These are phyloP conservation scores for Babyrousa celebensis DNA, from an alignment of 2,797 vertebrate species.

Conservation along the genomic window DNA sequence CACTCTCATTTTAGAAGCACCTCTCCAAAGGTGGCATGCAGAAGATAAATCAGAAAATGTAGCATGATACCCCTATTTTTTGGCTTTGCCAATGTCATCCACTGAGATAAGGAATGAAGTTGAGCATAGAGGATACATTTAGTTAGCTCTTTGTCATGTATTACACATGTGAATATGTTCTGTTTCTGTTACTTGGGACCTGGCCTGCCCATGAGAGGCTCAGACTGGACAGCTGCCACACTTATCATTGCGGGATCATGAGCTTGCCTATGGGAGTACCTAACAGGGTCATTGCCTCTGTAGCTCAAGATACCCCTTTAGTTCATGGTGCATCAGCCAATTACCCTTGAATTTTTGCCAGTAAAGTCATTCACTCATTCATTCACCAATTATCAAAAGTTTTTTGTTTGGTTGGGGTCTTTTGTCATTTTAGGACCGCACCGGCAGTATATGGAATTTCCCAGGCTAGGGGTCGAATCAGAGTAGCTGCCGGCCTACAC, in stretches of 20 bases:
- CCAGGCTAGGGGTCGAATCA: too few relatives aligned
- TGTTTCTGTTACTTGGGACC: background rate
- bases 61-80: background rate
- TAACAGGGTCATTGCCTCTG: background rate
- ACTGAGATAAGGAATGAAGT: background rate
- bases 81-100: background rate
- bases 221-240: background rate
- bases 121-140: background rate
- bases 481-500: too few relatives aligned
- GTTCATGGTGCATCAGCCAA: background rate
- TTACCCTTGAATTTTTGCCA: slow-evolving; percentile 25
- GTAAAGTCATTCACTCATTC: background rate
- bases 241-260: background rate
- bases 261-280: background rate
- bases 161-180: background rate
- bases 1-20: background rate
- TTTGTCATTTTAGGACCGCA: too few relatives aligned
- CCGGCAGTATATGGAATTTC: too few relatives aligned
- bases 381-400: background rate
- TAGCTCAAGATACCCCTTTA: background rate
- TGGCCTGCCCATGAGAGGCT: background rate
- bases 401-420: background rate
- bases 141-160: background rate
- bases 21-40: background rate
- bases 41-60: background rate